Conservation (phyloP, 1,140 invertebrate species). For the Saccostrea glomerata region DNA sequence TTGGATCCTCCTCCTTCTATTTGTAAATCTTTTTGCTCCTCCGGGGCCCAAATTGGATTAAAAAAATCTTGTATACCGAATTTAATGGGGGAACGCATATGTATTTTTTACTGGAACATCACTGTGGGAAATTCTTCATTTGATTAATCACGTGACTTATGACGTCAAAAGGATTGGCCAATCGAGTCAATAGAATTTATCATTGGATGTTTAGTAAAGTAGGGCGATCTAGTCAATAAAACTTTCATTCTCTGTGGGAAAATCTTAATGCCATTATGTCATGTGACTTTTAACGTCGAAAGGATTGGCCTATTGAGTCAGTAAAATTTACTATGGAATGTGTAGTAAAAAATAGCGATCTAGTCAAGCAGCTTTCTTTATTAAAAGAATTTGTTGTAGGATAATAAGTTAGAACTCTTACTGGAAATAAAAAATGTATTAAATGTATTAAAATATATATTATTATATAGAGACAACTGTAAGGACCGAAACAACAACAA, state of each 20-base stretch:
- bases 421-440: neutral
- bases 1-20: no score
- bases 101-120: slow-evolving; percentile 6
- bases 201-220: no score
- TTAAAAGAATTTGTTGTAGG: neutral
- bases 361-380: neutral
- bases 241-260: neutral
- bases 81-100: slow-evolving; percentile 11
- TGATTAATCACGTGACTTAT: slow-evolving; percentile 7
- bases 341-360: slow-evolving; percentile 1
- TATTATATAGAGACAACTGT: neutral
- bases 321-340: slow-evolving; percentile 8
- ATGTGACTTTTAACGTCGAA: neutral
- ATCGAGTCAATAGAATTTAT: neutral
- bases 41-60: no score
- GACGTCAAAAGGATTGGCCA: neutral
- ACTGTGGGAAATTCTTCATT: slow-evolving; percentile 10
- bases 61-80: neutral
- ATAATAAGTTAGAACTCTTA: neutral
- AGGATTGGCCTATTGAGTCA: neutral
- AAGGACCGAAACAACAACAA: neutral
- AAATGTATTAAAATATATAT: neutral
- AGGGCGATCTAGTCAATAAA: neutral
- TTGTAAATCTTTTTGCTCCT: no score
- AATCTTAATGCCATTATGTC: neutral